phyloP scores from a whole-genome alignment of 2,797 vertebrate genomes.

The Crenichthys baileyi region DNA sequence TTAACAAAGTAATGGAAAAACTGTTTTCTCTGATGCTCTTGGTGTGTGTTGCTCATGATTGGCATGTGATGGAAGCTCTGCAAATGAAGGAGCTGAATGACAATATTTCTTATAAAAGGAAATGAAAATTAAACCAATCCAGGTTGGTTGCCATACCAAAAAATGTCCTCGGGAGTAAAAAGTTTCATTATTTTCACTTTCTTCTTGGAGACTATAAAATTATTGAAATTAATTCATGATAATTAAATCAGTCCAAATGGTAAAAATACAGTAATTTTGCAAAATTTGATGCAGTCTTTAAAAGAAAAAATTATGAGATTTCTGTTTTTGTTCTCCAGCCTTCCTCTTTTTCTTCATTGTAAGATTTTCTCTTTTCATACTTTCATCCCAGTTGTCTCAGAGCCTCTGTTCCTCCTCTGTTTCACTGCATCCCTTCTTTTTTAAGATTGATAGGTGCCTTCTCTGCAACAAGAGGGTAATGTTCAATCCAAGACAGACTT shows the following conservation, averaged over 20 bases:
- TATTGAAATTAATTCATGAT: background rate
- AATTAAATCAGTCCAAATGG: background rate
- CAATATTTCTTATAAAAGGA: background rate
- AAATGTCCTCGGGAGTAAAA: background rate
- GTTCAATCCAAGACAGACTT: conserved; percentile 63
- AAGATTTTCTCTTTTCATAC: conserved; percentile 26
- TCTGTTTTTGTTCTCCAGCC: background rate
- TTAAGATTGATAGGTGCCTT: conserved; percentile 69
- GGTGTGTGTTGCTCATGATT: background rate
- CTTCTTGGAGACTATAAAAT: background rate
- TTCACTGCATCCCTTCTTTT: conserved; percentile 29
- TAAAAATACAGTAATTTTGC: background rate
- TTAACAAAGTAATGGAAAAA: background rate
- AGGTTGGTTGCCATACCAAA: background rate
- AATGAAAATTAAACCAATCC: background rate
- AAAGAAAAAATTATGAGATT: background rate
- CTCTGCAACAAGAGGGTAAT: conserved; percentile 56
- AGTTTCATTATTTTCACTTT: background rate
- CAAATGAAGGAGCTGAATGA: conserved; percentile 2
- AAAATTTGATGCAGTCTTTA: background rate
- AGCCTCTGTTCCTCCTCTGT: conserved; percentile 34
- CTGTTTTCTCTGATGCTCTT: background rate
- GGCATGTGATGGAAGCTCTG: background rate
- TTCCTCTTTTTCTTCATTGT: conserved; percentile 24
- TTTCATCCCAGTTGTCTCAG: conserved; percentile 40